Percentiles rank a stretch among this genome's conserved stretches.
phyloP scores from a whole-genome alignment of 1,140 invertebrate species.

The Hycleus cichorii region DNA sequence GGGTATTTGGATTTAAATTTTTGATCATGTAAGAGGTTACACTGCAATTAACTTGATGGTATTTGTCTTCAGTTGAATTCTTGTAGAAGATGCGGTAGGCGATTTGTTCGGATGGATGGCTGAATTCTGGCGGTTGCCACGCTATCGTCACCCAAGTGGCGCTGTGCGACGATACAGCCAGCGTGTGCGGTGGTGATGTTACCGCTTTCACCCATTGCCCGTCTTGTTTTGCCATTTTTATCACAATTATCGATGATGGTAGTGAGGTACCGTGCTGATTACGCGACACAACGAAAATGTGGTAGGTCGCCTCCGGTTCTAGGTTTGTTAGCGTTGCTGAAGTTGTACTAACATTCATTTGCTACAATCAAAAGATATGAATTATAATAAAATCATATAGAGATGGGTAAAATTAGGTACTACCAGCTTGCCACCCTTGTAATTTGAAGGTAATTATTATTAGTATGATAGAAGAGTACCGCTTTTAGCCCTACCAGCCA shows the following conservation, averaged over 20 bases:
- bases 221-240: constrained; percentile 56
- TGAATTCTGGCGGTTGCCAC: constrained; percentile 75
- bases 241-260: constrained; percentile 67
- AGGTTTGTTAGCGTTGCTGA: constrained; percentile 52
- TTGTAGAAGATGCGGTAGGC: constrained; percentile 65
- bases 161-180: constrained; percentile 66
- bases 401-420: not conserved
- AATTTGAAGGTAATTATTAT: too few species aligned
- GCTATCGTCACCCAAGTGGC: constrained; percentile 68
- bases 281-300: constrained; percentile 66
- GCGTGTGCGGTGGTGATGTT: constrained; percentile 67
- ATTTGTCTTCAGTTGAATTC: constrained; percentile 50
- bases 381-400: not conserved
- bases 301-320: constrained; percentile 58
- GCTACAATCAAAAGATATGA: constrained; percentile 42
- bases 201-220: constrained; percentile 46
- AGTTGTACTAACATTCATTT: constrained; percentile 58
- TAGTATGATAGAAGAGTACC: too few species aligned
- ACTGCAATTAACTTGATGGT: constrained; percentile 53
- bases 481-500: too few species aligned
- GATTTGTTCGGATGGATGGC: constrained; percentile 65
- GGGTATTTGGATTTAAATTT: constrained; percentile 63
- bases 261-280: constrained; percentile 68
- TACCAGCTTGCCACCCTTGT: too few species aligned
- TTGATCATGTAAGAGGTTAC: constrained; percentile 63